Base-by-base conservation (phyloP, 37 sponge, comb jelly and placozoan species). In the Spongia lamella region DNA sequence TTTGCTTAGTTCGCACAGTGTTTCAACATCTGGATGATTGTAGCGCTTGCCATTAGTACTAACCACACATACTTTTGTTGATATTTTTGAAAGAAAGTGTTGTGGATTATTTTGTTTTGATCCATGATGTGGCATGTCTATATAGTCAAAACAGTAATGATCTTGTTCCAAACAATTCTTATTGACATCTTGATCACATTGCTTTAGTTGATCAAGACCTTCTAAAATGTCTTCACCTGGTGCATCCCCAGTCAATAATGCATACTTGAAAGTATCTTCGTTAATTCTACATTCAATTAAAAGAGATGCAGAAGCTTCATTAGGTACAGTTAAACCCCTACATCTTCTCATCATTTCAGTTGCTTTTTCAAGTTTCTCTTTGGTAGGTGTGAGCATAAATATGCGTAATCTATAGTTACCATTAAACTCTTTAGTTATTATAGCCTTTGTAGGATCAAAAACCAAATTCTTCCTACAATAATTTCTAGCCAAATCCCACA, bases 81-180 rank as follows among this genome's bases (percentile, higher is more conserved):
- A 38, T 30, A 64, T 64, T 24, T 20, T 64, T 3, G 3, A 3
- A 32, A 64, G 38, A 35, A 64, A 64, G 6, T 30, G 7, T 64
- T 64, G 4, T 38, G 65, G 65, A 34, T 64, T 20, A 64, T 64
- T 64, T 38, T 34, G 26, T 3, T 29, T 31, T 32, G 36, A 38
- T 6, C 65, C 65, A 64, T 64, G 65, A 29, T 64, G 65, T 32
- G 65, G 65, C 30, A 64, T 64, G 30, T 64, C 65, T 38, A 64
- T 35, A 29, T 64, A 64, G 34, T 21, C 34, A 34, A 64, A 64
- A 9, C 9, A 13, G 47, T 43, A 43, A 43, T 43, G 47, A 43
- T 9, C 47, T 13, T 43, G 7, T 43, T 43, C 7, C 7, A 43
- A 43, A 5, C 5, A 9, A 43, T 9, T 5, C 47, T 43, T 43